These are phyloP conservation scores for Adela reaumurella DNA, from an alignment of 2,888 invertebrate genomes.

Conservation along the genomic window DNA sequence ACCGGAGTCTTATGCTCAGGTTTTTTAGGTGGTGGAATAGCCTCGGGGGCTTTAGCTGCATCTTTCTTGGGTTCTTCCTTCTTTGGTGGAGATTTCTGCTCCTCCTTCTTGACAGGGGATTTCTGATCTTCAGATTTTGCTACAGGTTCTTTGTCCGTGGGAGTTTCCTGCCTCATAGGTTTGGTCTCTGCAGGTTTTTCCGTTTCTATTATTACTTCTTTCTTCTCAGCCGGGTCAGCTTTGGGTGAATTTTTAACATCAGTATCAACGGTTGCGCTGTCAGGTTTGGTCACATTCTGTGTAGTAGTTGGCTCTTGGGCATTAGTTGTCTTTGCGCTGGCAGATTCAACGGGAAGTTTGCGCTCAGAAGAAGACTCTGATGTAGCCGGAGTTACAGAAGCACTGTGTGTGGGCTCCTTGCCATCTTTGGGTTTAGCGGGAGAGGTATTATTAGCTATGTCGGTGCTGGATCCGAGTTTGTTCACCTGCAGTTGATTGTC, in stretches of 20 bases:
- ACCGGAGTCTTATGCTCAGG: slow-evolving; percentile 31
- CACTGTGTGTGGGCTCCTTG: slow-evolving; percentile 4
- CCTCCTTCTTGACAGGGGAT: slow-evolving; percentile 15
- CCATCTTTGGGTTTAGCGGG: slow-evolving; percentile 5
- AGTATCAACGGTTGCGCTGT: slow-evolving; percentile 27
- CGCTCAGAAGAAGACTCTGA: background rate
- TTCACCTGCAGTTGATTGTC: background rate
- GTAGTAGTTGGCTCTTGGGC: slow-evolving; percentile 19
- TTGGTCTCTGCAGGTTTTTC: background rate
- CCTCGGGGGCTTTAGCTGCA: background rate
- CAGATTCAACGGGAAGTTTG: background rate
- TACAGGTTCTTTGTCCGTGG: background rate
- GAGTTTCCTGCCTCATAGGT: background rate
- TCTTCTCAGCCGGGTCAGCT: slow-evolving; percentile 10
- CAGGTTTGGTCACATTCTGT: slow-evolving; percentile 28
- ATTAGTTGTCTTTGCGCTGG: background rate
- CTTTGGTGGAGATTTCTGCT: background rate
- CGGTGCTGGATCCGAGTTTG: background rate
- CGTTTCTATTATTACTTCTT: background rate
- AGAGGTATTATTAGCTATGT: background rate
- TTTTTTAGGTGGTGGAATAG: slow-evolving; percentile 20
- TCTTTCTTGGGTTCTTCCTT: background rate
- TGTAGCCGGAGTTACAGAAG: slow-evolving; percentile 7
- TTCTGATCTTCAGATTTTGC: slow-evolving; percentile 2
- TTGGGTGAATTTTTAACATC: slow-evolving; percentile 15